Conservation (phyloP, 2,888 invertebrate species). For the Bellardia pandia region DNA sequence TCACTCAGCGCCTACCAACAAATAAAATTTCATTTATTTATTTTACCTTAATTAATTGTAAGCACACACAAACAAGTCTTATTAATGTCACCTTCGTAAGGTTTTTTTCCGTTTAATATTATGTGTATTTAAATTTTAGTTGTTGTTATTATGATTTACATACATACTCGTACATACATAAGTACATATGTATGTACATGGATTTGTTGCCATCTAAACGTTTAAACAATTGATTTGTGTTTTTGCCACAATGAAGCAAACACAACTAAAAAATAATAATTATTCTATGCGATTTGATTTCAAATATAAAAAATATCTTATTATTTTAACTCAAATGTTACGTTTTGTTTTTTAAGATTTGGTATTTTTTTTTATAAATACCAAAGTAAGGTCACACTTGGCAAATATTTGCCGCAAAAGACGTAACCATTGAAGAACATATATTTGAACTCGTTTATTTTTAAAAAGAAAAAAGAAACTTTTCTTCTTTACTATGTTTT, state of each 20-base stretch:
- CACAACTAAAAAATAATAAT: neutral
- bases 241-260: constrained; percentile 1
- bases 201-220: neutral
- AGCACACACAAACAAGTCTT: constrained; percentile 3
- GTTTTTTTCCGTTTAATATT: neutral
- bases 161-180: no score
- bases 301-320: neutral
- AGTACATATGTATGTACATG: no score
- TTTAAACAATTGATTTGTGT: neutral
- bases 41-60: neutral
- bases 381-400: no score
- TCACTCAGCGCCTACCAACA: no score
- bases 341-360: neutral
- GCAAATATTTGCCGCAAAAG: no score
- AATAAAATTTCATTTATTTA: neutral
- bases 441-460: no score
- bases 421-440: no score
- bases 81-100: constrained; percentile 41
- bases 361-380: neutral
- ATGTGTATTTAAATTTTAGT: neutral
- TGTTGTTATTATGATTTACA: neutral
- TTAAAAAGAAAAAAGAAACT: no score
- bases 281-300: constrained; percentile 14
- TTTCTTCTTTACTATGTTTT: no score
- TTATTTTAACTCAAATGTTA: neutral